These are phyloP conservation scores for Micromussa lordhowensis DNA, from an alignment of 92 coral and sea anemone genomes.

Conservation along the genomic window DNA sequence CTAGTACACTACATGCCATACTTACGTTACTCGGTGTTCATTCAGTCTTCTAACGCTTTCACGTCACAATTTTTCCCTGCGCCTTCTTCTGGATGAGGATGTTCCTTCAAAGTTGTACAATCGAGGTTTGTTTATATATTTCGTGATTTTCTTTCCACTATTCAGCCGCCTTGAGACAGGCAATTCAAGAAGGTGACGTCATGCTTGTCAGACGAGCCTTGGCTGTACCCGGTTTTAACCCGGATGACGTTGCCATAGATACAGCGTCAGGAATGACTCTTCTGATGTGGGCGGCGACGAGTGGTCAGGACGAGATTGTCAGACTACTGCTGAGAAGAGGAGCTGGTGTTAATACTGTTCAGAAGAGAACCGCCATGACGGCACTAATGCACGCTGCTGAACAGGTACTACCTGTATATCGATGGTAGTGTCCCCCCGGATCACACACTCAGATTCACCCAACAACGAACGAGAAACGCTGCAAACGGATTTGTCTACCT, in stretches of 20 bases:
- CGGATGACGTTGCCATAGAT: slow-evolving; percentile 69
- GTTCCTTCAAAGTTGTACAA: neutral
- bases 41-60: too few species aligned
- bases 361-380: slow-evolving; percentile 78
- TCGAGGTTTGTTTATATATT: neutral
- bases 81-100: too few species aligned
- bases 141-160: neutral
- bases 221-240: slow-evolving; percentile 78
- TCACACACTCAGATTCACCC: too few species aligned
- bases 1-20: too few species aligned
- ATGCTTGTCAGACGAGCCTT: slow-evolving; percentile 79
- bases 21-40: too few species aligned
- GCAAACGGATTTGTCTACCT: too few species aligned
- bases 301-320: slow-evolving; percentile 84
- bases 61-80: too few species aligned
- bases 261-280: slow-evolving; percentile 93
- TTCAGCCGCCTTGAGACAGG: slow-evolving; percentile 70
- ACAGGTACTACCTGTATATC: slow-evolving; percentile 78
- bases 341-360: slow-evolving; percentile 77
- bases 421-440: too few species aligned
- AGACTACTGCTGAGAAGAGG: slow-evolving; percentile 79
- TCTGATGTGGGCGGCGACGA: slow-evolving; percentile 90
- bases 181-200: slow-evolving; percentile 82
- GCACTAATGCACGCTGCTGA: slow-evolving; percentile 92
- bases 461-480: too few species aligned